Conservation (phyloP, 2,888 invertebrate genomes). For the Dione vanillae region DNA sequence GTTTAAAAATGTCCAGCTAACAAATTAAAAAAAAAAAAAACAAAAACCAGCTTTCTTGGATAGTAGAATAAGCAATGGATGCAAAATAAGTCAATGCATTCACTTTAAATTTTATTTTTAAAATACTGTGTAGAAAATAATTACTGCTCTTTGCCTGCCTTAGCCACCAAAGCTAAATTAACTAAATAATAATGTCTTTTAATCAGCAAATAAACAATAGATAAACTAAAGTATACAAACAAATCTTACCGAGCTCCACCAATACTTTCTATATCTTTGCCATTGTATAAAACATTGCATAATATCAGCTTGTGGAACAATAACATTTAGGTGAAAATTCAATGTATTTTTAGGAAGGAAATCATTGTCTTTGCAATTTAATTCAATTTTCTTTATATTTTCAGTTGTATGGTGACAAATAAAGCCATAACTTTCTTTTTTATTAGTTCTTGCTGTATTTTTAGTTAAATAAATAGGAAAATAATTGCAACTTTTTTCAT, state of each 20-base stretch:
- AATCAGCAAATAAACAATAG: too few species aligned
- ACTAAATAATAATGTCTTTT: background rate
- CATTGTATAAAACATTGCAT: conserved; percentile 89
- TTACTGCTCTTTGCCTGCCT: too few species aligned
- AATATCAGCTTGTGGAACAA: conserved; percentile 74
- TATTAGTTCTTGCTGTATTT: conserved; percentile 36
- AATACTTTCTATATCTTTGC: conserved; percentile 90
- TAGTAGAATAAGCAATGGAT: too few species aligned
- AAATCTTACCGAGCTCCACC: conserved; percentile 91
- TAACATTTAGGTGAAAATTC: conserved; percentile 68
- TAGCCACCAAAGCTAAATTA: too few species aligned
- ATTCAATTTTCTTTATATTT: conserved; percentile 43
- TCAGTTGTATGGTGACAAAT: conserved; percentile 50
- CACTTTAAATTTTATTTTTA: too few species aligned
- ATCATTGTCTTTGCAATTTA: conserved; percentile 52
- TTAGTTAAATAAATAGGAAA: conserved; percentile 62
- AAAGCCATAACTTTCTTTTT: conserved; percentile 55
- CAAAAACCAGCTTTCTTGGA: too few species aligned
- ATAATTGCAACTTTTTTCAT: conserved; percentile 62
- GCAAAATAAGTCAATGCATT: too few species aligned
- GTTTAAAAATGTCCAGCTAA: too few species aligned
- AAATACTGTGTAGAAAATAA: too few species aligned
- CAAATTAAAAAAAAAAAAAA: too few species aligned
- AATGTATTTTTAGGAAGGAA: conserved; percentile 51
- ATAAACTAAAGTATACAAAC: conserved; percentile 16